These are phyloP conservation scores for Anastrepha obliqua DNA, from an alignment of 1,140 invertebrate species.

Conservation along the genomic window DNA sequence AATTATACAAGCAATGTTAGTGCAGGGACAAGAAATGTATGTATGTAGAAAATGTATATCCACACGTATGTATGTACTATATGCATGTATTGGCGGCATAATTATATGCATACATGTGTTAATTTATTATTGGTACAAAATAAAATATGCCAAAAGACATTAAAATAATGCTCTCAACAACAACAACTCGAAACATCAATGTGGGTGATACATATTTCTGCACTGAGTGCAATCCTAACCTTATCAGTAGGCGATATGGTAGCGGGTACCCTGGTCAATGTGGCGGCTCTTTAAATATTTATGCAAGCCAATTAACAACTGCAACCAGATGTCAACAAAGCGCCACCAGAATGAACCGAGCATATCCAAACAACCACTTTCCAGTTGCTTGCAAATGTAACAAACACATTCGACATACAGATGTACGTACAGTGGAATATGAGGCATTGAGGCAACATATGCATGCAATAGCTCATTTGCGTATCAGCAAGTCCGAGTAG, in stretches of 20 bases:
- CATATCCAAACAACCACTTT: constrained; percentile 8
- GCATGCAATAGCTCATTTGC: no score
- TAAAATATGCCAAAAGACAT: not conserved
- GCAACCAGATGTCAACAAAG: constrained; percentile 48
- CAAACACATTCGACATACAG: not conserved
- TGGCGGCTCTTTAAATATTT: constrained; percentile 35
- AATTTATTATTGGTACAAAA: not conserved
- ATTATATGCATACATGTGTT: no score
- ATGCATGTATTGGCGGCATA: no score
- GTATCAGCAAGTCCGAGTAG: no score
- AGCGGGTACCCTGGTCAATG: not conserved
- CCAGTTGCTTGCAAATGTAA: constrained; percentile 2
- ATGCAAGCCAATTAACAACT: constrained; percentile 48
- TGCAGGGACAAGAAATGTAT: no score
- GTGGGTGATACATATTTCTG: not conserved
- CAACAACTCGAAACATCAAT: not conserved
- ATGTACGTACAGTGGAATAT: not conserved
- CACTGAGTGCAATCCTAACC: not conserved
- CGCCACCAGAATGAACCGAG: not conserved
- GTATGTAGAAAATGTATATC: no score
- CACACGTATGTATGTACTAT: no score
- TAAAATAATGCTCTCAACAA: not conserved
- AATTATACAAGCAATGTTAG: no score
- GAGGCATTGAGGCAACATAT: no score
- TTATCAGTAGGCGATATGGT: no score